These are phyloP conservation scores for Siderastrea radians DNA, from an alignment of 92 coral and sea anemone genomes.

Conservation along the genomic window DNA sequence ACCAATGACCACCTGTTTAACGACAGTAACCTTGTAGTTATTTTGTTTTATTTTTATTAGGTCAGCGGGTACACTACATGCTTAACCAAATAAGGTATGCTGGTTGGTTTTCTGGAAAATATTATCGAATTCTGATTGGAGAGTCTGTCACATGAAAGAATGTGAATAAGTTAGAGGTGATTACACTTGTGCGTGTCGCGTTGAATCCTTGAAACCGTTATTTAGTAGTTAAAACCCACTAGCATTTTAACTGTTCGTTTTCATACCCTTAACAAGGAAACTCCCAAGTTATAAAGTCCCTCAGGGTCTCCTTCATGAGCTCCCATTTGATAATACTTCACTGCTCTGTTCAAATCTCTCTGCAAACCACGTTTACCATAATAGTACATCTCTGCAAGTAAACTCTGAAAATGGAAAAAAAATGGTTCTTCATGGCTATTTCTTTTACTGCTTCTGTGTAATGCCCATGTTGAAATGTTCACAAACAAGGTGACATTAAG, in stretches of 20 bases:
- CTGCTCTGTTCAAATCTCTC: conserved; percentile 91
- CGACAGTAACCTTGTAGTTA: no score
- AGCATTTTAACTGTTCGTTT: neutral
- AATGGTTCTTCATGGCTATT: neutral
- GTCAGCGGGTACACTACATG: no score
- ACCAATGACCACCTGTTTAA: no score
- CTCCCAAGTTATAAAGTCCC: conserved; percentile 91
- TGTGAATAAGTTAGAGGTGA: no score
- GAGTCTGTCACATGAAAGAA: no score
- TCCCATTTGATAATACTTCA: conserved; percentile 94
- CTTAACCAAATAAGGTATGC: no score
- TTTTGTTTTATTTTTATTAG: no score
- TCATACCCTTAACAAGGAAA: conserved; percentile 84
- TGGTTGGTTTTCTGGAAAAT: no score
- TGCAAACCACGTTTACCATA: conserved; percentile 92
- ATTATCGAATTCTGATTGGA: no score
- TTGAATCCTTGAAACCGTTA: no score
- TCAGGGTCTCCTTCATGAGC: conserved; percentile 91
- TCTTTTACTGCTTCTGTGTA: neutral
- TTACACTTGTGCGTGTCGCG: no score
- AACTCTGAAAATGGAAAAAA: conserved; percentile 43
- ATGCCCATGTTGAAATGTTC: neutral
- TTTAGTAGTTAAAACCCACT: no score
- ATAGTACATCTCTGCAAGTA: conserved; percentile 92
- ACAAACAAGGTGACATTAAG: neutral